Base-by-base conservation (phyloP, 2,797 vertebrate genomes). In the Smutsia temminckii region DNA sequence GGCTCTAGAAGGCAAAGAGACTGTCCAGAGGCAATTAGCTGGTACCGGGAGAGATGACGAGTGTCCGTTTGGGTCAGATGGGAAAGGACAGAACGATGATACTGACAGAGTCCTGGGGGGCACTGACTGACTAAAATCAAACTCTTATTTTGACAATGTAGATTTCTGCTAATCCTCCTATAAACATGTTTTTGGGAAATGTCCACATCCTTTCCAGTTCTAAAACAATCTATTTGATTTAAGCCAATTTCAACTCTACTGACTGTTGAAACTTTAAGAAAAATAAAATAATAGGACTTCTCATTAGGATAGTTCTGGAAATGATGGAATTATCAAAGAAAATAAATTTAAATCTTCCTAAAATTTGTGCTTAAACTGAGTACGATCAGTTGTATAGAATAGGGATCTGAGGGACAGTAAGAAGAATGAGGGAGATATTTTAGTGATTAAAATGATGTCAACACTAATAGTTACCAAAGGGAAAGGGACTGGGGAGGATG, bases 231-330 rank as follows among this genome's bases (percentile, higher is more conserved):
- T 85, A 37, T 93, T 90, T 81, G n/a, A 91, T 64, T 85, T 59
- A 42, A 63, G 80, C 59, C 64, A 75, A 34, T 94, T 84, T 92
- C 46, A 84, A 34, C 71, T 46, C 49, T 51, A 49, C 25, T 16
- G 18, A 37, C 32, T 42, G 74, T 51, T 42, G 8, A 37, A 68
- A 75, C 13, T 55, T 91, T 75, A 66, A 16, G 59, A 49, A 92
- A 92, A 90, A 91, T 85, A 49, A 91, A 91, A 79, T 34, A n/a
- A n/a, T 0, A 69, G 81, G 77, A 27, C 57, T 96, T 88, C 34
- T 95, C 5, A 12, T 79, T 79, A 83, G 74, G 46, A 66, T 79
- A 75, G 61, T 94, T 79, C 17, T 61, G 42, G 84, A 96, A 83
- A 91, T 69, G 53, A 95, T 79, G 40, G 63, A 17, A 83, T 85